Evolutionary conservation across 2,888 invertebrate genomes (phyloP), one percentile per base, ranked within the genome.

Genomic region (Silvanus unidentatus): DNA sequence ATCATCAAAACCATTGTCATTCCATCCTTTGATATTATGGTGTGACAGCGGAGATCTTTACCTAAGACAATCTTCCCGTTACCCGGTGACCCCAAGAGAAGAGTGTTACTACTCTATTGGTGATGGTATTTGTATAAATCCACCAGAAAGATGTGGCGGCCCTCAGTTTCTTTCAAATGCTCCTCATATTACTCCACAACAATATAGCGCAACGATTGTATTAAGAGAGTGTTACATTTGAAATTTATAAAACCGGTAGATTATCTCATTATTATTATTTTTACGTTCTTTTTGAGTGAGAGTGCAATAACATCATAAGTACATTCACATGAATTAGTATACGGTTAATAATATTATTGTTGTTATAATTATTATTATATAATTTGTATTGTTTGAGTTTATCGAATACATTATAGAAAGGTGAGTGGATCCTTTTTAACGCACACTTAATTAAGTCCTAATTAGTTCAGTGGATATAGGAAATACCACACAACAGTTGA

Each of bases 51-150:
- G 15, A 41, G 42, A 30, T 38, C 45, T 29, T 39, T 37, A 29
- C 32, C 39, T 27, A 16, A 45, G 42, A 45, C 45, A 28, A 42
- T 45, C 45, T 42, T 59, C 59, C 60, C 60, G 60, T 60, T 60
- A 60, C 57, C 57, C 50, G 60, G 50, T 58, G 59, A 59, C 59
- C 59, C 57, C 52, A 56, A 57, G 55, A 57, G 50, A 51, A 54
- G 52, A 8, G 22, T 22, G 8, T 22, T n/a, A 8, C 8, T 22
- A 22, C 8, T 5, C 22, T 22, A 22, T 22, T 22, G 22, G 22
- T 22, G 50, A 48, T 46, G 50, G 54, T 54, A 53, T 47, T 49
- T 48, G 45, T 50, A 49, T 50, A 52, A 47, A 50, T 40, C 46
- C 48, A 48, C 48, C 37, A 38, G 41, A 42, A 44, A 40, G 38